phyloP scores from a whole-genome alignment of 2,888 invertebrate species.

The Lasioglossum morio region DNA sequence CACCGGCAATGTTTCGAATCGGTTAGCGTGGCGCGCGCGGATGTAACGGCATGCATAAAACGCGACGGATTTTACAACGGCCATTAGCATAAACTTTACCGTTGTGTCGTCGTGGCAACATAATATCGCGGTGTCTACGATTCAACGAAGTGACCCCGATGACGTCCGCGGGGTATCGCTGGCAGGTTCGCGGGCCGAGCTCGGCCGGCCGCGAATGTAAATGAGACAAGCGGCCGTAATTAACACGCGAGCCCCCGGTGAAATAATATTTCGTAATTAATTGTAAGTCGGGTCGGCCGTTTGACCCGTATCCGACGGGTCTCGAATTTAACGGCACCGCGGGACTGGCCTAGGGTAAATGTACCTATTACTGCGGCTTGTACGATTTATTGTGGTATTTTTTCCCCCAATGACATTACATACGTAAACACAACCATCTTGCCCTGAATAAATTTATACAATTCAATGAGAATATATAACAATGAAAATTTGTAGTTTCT shows the following conservation, averaged over 20 bases:
- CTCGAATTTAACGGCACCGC: neutral
- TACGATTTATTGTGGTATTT: too few species aligned
- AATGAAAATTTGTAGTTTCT: too few species aligned
- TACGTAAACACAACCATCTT: too few species aligned
- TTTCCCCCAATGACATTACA: too few species aligned
- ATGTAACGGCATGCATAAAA: constrained; percentile 34
- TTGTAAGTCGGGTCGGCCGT: neutral
- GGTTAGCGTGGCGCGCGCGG: constrained; percentile 21
- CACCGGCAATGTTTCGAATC: constrained; percentile 25
- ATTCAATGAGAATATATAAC: too few species aligned
- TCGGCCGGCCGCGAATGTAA: neutral
- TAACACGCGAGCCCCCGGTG: constrained; percentile 1
- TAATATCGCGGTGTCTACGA: neutral
- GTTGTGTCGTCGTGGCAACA: constrained; percentile 16
- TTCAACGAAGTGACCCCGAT: constrained; percentile 11
- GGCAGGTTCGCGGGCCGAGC: constrained; percentile 6
- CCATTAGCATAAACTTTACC: constrained; percentile 49
- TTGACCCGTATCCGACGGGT: constrained; percentile 5
- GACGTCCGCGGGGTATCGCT: constrained; percentile 5
- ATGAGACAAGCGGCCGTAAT: constrained; percentile 33
- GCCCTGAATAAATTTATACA: too few species aligned
- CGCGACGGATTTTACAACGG: constrained; percentile 28
- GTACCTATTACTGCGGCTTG: too few species aligned
- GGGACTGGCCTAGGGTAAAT: neutral
- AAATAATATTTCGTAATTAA: constrained; percentile 26